Percentiles rank a stretch among this genome's conserved stretches.
These are phyloP conservation scores for Zoanthus sociatus DNA, from an alignment of 92 coral and sea anemone species.

Conservation along the genomic window DNA sequence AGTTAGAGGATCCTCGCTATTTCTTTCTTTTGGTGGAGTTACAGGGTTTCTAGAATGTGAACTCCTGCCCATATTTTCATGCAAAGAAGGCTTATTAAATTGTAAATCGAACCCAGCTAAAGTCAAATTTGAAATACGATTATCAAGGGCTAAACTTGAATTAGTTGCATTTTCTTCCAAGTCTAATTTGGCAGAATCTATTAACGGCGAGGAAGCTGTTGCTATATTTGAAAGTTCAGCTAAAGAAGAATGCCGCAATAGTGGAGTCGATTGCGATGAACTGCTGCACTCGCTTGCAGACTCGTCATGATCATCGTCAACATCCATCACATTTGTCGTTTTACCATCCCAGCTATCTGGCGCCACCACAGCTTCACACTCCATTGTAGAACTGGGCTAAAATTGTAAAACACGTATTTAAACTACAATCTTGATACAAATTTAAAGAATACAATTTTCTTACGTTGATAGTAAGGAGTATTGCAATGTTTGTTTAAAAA, in stretches of 20 bases:
- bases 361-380: conserved; percentile 31
- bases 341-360: conserved; percentile 60
- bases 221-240: conserved; percentile 92
- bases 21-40: conserved; percentile 83
- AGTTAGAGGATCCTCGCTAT: conserved; percentile 85
- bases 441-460: not conserved
- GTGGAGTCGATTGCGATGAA: conserved; percentile 63
- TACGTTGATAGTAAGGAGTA: not conserved
- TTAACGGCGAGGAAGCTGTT: conserved; percentile 64
- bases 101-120: conserved; percentile 8
- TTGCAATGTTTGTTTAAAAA: conserved; percentile 4
- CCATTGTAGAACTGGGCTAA: conserved; percentile 29
- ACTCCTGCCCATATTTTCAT: not conserved
- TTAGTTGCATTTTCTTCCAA: conserved; percentile 16
- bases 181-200: conserved; percentile 54
- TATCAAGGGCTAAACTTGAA: conserved; percentile 22
- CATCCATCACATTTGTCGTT: conserved; percentile 29
- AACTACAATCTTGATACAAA: not conserved
- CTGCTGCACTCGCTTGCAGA: conserved; percentile 37
- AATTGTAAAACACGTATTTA: not conserved
- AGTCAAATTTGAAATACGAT: conserved; percentile 9
- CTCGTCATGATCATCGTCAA: conserved; percentile 31
- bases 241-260: conserved; percentile 81
- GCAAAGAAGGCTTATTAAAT: conserved; percentile 4
- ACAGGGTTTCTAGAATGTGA: conserved; percentile 56